Conservation (phyloP, 2,113 vertebrate genomes). For the Sorex araneus region DNA sequence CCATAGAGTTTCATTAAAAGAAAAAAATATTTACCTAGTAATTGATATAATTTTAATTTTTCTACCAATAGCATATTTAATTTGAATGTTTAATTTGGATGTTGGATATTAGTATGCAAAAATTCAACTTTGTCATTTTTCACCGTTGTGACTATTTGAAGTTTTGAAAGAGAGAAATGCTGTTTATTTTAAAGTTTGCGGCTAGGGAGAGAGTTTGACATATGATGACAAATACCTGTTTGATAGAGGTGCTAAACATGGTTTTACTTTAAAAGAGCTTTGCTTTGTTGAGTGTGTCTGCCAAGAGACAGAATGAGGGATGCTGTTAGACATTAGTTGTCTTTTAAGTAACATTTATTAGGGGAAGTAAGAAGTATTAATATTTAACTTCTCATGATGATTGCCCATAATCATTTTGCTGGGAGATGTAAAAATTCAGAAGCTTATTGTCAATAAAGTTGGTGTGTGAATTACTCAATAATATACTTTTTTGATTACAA, state of each 20-base stretch:
- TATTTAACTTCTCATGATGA: slow-evolving; percentile 41
- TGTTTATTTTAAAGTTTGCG: slow-evolving; percentile 70
- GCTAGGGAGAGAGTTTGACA: slow-evolving; percentile 19
- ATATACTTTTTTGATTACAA: neutral
- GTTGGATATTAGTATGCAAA: neutral
- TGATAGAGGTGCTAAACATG: slow-evolving; percentile 27
- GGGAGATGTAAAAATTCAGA: slow-evolving; percentile 45
- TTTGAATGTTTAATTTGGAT: slow-evolving; percentile 37
- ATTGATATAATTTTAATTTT: slow-evolving; percentile 46
- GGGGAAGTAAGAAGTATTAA: slow-evolving; percentile 11
- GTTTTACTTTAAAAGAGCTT: slow-evolving; percentile 60
- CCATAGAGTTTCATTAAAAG: slow-evolving; percentile 53
- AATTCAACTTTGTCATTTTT: neutral
- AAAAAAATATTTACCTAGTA: slow-evolving; percentile 44
- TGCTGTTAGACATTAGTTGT: slow-evolving; percentile 43
- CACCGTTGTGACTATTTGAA: neutral
- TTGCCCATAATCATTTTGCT: slow-evolving; percentile 43
- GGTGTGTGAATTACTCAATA: slow-evolving; percentile 17
- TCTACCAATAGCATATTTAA: neutral
- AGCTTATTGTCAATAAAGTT: slow-evolving; percentile 46
- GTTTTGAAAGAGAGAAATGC: slow-evolving; percentile 38
- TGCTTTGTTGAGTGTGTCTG: slow-evolving; percentile 48
- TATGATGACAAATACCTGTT: neutral
- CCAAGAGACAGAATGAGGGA: neutral
- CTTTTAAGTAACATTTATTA: slow-evolving; percentile 62